Evolutionary conservation across 2,797 vertebrate species (phyloP).

Genomic region (Gallinago solitaria): DNA sequence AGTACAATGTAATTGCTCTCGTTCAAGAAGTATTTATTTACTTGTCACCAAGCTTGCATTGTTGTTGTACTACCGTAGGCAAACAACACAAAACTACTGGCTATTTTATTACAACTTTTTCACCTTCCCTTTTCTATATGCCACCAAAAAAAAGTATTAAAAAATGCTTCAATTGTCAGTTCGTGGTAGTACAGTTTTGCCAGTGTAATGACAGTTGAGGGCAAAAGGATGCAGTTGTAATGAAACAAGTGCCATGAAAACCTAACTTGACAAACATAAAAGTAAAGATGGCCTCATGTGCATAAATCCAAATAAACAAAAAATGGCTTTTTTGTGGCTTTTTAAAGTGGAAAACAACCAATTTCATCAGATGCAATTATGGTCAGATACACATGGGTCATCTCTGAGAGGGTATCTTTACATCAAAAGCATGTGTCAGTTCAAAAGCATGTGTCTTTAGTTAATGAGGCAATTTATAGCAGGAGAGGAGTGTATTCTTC

Average conservation of each 20-base stretch:
- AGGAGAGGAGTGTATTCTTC: not conserved
- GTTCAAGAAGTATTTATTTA: not conserved
- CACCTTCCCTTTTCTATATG: not conserved
- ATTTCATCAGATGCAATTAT: not conserved
- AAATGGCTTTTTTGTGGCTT: not conserved
- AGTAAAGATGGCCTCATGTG: not conserved
- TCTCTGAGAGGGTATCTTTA: not conserved
- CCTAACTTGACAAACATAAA: not conserved
- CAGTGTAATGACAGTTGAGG: not conserved
- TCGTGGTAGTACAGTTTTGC: not conserved
- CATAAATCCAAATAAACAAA: not conserved
- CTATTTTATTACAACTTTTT: not conserved
- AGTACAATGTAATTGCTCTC: not conserved
- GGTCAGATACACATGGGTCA: not conserved
- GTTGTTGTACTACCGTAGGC: not conserved
- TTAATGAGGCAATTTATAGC: not conserved
- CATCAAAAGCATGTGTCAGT: not conserved
- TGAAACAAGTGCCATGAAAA: not conserved
- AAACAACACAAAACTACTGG: not conserved
- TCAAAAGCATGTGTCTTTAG: not conserved
- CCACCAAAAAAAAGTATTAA: not conserved
- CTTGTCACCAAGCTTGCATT: not conserved
- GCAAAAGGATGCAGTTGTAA: not conserved
- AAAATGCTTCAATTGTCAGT: not conserved
- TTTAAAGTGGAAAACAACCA: not conserved